phyloP scores from a whole-genome alignment of 23 tunicate species.

The Trididemnum miniatum region DNA sequence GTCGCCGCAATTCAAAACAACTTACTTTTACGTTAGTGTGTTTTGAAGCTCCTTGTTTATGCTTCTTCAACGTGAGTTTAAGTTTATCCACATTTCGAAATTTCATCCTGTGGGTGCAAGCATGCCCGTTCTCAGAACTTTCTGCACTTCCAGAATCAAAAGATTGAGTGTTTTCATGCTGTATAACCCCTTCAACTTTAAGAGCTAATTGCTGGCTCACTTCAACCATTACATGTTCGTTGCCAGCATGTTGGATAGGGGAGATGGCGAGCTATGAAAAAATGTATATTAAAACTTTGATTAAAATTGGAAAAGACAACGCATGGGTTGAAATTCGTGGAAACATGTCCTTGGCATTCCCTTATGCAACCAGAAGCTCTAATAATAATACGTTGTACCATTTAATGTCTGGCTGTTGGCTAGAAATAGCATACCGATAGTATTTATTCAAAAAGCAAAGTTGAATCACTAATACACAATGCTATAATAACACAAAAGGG shows the following conservation, averaged over 20 bases:
- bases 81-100: conserved; percentile 36
- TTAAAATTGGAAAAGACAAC: no score
- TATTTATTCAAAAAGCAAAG: no score
- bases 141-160: neutral
- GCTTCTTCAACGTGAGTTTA: conserved; percentile 40
- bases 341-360: no score
- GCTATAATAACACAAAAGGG: no score
- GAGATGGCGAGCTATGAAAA: conserved; percentile 67
- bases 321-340: no score
- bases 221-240: conserved; percentile 72
- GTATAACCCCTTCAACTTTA: conserved; percentile 90
- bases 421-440: no score
- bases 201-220: conserved; percentile 69
- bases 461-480: no score
- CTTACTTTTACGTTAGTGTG: conserved; percentile 41
- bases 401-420: no score
- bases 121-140: neutral
- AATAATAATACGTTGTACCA: no score
- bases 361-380: no score
- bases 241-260: conserved; percentile 67
- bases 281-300: no score
- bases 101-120: neutral
- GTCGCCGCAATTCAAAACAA: neutral
- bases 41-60: conserved; percentile 42
- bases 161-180: conserved; percentile 35